Conservation (phyloP, 2,113 vertebrate genomes). For the Cranoglanis bouderius region DNA sequence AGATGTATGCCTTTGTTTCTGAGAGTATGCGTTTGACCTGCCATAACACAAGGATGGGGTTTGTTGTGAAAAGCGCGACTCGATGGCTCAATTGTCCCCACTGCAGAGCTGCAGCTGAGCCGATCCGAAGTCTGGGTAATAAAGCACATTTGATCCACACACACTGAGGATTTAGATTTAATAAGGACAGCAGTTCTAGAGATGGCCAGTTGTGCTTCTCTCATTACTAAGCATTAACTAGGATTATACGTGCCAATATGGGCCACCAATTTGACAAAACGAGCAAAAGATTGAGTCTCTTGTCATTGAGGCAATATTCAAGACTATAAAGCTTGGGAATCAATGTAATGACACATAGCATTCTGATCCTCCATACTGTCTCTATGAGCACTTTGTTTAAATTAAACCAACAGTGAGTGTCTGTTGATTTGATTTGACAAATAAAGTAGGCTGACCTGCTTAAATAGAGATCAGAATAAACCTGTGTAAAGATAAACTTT, state of each 20-base stretch:
- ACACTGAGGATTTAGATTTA: slow-evolving; percentile 42
- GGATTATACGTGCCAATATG: slow-evolving; percentile 33
- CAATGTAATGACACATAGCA: background rate
- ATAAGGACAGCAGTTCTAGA: slow-evolving; percentile 31
- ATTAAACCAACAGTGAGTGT: background rate
- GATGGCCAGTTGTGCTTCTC: slow-evolving; percentile 29
- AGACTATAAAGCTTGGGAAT: background rate
- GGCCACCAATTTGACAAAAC: background rate
- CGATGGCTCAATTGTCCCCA: background rate
- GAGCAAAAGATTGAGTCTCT: slow-evolving; percentile 1
- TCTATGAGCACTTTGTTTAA: background rate
- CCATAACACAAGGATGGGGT: background rate
- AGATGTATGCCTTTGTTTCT: slow-evolving; percentile 44
- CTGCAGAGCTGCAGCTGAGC: background rate
- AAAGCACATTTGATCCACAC: slow-evolving; percentile 37
- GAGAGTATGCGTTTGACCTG: slow-evolving; percentile 9
- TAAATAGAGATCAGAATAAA: too few species aligned
- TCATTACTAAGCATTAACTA: slow-evolving; percentile 42
- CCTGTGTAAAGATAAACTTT: background rate
- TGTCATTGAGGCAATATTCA: background rate
- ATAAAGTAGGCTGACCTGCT: background rate
- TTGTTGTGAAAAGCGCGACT: background rate
- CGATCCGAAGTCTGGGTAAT: slow-evolving; percentile 25
- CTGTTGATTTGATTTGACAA: background rate
- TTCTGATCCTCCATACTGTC: background rate